These are phyloP conservation scores for Silurus glanis DNA, from an alignment of 2,113 vertebrate species.

Conservation along the genomic window DNA sequence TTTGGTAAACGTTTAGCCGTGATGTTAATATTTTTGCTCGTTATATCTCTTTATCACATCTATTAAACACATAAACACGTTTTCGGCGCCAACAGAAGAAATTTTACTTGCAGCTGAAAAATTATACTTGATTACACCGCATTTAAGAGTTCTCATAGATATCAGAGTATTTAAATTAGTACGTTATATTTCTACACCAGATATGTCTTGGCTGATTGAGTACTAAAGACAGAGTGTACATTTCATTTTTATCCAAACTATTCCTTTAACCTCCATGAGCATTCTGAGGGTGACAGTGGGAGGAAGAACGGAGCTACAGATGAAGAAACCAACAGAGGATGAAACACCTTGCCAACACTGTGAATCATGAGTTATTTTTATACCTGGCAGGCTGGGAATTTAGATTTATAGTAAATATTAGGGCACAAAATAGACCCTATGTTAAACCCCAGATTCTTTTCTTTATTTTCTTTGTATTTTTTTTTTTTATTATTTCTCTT, in stretches of 20 bases:
- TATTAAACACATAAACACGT: neutral
- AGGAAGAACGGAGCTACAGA: neutral
- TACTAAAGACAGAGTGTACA: neutral
- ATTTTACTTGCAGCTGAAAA: neutral
- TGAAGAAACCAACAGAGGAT: neutral
- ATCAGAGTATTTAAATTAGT: neutral
- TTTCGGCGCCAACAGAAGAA: neutral
- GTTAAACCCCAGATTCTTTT: neutral
- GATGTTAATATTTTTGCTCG: neutral
- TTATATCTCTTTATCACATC: neutral
- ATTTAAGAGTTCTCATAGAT: neutral
- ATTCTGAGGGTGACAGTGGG: neutral
- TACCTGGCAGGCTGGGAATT: neutral
- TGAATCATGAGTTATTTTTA: conserved; percentile 25
- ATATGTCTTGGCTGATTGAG: neutral
- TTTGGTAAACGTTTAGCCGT: neutral
- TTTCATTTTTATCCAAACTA: neutral
- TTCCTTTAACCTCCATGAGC: neutral
- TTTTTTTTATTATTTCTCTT: too few relatives aligned
- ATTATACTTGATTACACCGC: neutral
- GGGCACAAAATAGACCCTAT: too few relatives aligned
- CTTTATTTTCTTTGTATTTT: too few relatives aligned
- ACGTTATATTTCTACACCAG: neutral
- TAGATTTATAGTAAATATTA: neutral
- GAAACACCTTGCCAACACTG: neutral